Conservation (phyloP, 2,888 invertebrate species). For the Entomobrya multifasciata region DNA sequence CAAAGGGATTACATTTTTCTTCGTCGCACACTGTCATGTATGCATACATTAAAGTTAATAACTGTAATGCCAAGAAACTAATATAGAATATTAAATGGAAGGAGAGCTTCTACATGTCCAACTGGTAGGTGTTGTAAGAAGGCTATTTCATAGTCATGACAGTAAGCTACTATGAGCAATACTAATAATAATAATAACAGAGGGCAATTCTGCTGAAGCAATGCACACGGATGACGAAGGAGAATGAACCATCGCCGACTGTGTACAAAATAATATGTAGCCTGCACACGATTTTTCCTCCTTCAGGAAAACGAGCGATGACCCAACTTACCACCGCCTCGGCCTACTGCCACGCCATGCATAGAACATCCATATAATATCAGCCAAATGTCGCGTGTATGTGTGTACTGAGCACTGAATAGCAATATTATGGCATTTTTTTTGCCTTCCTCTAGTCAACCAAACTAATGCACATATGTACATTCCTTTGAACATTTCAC, state of each 20-base stretch:
- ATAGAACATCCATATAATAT: too few species aligned
- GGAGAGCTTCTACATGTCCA: conserved; percentile 4
- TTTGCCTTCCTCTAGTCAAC: background rate
- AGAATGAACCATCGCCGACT: background rate
- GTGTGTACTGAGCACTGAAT: conserved; percentile 14
- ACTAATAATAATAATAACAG: conserved; percentile 12
- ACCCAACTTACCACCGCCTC: conserved; percentile 31
- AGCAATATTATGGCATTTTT: conserved; percentile 2
- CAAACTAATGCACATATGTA: background rate
- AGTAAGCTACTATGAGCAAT: background rate
- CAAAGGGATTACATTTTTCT: too few species aligned
- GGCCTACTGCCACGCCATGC: conserved; percentile 21
- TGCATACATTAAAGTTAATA: conserved; percentile 45
- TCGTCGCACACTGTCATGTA: too few species aligned
- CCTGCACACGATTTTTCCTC: background rate
- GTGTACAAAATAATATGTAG: too few species aligned
- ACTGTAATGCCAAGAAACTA: conserved; percentile 28
- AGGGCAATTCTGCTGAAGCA: conserved; percentile 14
- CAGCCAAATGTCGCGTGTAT: conserved; percentile 15
- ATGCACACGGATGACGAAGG: conserved; percentile 6
- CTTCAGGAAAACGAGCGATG: conserved; percentile 34
- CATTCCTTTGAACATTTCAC: background rate
- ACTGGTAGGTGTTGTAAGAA: conserved; percentile 37
- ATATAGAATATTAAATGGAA: conserved; percentile 25
- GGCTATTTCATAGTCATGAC: conserved; percentile 8